phyloP scores from a whole-genome alignment of 2,797 vertebrate genomes.

The Serranus cabrilla region DNA sequence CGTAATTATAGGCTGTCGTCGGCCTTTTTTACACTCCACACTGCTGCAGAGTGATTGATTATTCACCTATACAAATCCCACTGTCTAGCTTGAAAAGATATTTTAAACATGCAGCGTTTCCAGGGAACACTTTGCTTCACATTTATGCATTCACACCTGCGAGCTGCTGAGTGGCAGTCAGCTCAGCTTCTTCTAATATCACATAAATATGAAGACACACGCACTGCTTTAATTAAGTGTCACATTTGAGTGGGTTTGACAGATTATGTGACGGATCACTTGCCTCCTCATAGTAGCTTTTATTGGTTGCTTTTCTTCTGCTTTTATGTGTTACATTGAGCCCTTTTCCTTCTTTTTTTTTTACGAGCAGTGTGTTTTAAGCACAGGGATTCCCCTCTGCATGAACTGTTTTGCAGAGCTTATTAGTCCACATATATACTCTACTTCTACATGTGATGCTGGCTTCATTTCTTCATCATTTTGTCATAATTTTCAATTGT shows the following conservation, averaged over 20 bases:
- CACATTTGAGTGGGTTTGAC: constrained; percentile 34
- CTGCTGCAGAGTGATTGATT: constrained; percentile 39
- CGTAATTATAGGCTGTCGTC: constrained; percentile 48
- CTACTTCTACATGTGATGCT: constrained; percentile 2
- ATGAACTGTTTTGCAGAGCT: constrained; percentile 16
- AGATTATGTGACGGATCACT: constrained; percentile 10
- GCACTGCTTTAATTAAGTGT: constrained; percentile 29
- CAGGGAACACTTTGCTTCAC: constrained; percentile 16
- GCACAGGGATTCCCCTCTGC: constrained; percentile 29
- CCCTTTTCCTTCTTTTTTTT: neutral
- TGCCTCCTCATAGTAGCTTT: constrained; percentile 7
- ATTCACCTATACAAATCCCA: constrained; percentile 12
- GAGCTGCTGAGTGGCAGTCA: constrained; percentile 17
- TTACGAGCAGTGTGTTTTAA: constrained; percentile 11
- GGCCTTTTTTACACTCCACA: constrained; percentile 28
- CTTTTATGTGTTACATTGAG: constrained; percentile 1
- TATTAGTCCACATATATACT: constrained; percentile 3
- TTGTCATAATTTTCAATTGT: constrained; percentile 19
- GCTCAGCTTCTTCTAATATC: constrained; percentile 1
- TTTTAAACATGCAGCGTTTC: constrained; percentile 18
- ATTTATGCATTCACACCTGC: constrained; percentile 13
- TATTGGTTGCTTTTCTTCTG: constrained; percentile 25
- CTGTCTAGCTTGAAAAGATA: constrained; percentile 2
- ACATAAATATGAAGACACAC: constrained; percentile 26
- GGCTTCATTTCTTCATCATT: constrained; percentile 27